Evolutionary conservation across 2,113 vertebrate species (phyloP), one percentile per base, ranked within the genome.

Genomic region (Melanocharis versteri): DNA sequence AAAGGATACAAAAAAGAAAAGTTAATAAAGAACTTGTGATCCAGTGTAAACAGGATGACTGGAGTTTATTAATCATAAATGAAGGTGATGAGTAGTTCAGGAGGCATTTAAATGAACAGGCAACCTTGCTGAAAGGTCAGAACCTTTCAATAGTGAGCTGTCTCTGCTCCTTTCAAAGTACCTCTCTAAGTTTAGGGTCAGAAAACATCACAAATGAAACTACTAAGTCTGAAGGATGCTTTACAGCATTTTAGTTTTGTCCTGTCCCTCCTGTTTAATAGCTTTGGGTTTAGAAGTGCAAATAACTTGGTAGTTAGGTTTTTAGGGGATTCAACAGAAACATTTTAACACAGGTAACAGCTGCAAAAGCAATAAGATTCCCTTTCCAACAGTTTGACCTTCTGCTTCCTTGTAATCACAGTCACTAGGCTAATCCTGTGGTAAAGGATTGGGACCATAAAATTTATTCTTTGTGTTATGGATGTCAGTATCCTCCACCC

Each of bases 81-180:
- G 96, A 98, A 97, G 85, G 83, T 70, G 90, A 87, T 62, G 64
- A 97, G 95, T 80, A 44, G 93, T 94, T 96, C 92, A 96, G 95
- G 90, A 98, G 88, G 96, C 77, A 87, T 95, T 96, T 73, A 94
- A 91, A 97, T 97, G 96, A 97, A 97, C 91, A 48, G 11, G 56
- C 91, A 98, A 96, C 90, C 93, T 97, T 96, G 97, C 82, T 87
- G 96, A 97, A 96, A 97, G 96, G 97, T 97, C 97, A 98, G 78
- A 69, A 93, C 87, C 96, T 96, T 96, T 93, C 94, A 90, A 23
- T 50, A 94, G 85, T 84, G 87, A 97, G 97, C 90, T 95, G 77
- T 50, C 87, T 95, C 93, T 68, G 78, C 93, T 96, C 89, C 95
- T 97, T 97, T 96, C 93, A 93, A 82, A 90, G 77, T 54, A 64